Conservation (phyloP, 2,113 vertebrate species). For the Monarcha castaneiventris region DNA sequence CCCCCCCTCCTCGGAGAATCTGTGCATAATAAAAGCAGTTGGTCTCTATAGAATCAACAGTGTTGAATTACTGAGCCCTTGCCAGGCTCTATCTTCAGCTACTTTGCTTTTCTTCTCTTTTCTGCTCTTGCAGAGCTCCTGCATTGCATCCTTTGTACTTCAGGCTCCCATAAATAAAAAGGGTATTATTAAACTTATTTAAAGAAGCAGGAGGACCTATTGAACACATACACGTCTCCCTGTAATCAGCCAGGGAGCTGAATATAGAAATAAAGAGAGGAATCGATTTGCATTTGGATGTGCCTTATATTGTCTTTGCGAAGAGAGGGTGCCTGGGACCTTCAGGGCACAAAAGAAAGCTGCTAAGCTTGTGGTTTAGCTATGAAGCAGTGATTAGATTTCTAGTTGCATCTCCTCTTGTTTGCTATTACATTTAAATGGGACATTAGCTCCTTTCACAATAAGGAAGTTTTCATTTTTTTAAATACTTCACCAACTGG, state of each 20-base stretch:
- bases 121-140: slow-evolving; percentile 24
- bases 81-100: slow-evolving; percentile 24
- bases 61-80: slow-evolving; percentile 42
- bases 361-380: background rate
- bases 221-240: slow-evolving; percentile 31
- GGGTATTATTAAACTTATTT: slow-evolving; percentile 66
- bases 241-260: slow-evolving; percentile 48
- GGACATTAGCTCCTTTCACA: background rate
- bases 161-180: slow-evolving; percentile 54
- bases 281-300: slow-evolving; percentile 66
- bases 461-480: slow-evolving; percentile 17
- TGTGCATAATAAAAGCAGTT: slow-evolving; percentile 8
- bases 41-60: slow-evolving; percentile 45
- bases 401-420: background rate
- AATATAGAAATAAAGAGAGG: slow-evolving; percentile 64
- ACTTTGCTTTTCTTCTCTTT: slow-evolving; percentile 19
- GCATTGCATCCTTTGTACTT: slow-evolving; percentile 51
- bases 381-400: slow-evolving; percentile 12
- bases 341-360: slow-evolving; percentile 36
- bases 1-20: background rate
- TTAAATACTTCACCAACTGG: background rate
- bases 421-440: background rate
- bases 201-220: slow-evolving; percentile 57
- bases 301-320: slow-evolving; percentile 41
- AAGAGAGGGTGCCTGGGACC: slow-evolving; percentile 33